These are phyloP conservation scores for Hippocampus abdominalis DNA, from an alignment of 2,113 vertebrate species.

Conservation along the genomic window DNA sequence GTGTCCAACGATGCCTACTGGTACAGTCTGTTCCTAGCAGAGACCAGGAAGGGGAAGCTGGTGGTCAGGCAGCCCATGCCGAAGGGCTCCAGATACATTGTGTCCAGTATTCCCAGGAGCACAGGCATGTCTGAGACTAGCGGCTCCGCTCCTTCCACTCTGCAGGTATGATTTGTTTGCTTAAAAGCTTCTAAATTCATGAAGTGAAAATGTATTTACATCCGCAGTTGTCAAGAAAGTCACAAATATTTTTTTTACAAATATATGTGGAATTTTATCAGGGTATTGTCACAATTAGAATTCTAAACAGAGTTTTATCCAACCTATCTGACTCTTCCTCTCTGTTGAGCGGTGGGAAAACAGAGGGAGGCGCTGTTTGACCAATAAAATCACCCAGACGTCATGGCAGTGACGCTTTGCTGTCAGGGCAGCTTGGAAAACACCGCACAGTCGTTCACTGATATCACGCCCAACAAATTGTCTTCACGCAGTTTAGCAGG, in stretches of 20 bases:
- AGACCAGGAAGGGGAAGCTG: conserved; percentile 55
- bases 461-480: neutral
- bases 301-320: neutral
- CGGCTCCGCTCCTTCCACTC: conserved; percentile 38
- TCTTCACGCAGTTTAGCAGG: neutral
- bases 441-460: neutral
- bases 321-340: too few species aligned
- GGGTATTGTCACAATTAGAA: neutral
- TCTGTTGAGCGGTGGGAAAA: neutral
- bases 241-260: neutral
- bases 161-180: conserved; percentile 24
- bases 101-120: conserved; percentile 50
- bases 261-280: neutral
- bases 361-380: neutral
- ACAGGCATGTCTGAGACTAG: conserved; percentile 43
- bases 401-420: neutral
- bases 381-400: neutral
- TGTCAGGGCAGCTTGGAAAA: neutral
- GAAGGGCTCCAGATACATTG: conserved; percentile 51
- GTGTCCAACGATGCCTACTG: too few species aligned
- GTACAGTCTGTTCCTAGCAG: too few species aligned
- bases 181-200: neutral
- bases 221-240: too few species aligned
- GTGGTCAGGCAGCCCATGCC: conserved; percentile 49
- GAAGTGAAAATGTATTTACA: neutral